These are phyloP conservation scores for Apocheima hispidaria DNA, from an alignment of 2,888 invertebrate species.

Conservation along the genomic window DNA sequence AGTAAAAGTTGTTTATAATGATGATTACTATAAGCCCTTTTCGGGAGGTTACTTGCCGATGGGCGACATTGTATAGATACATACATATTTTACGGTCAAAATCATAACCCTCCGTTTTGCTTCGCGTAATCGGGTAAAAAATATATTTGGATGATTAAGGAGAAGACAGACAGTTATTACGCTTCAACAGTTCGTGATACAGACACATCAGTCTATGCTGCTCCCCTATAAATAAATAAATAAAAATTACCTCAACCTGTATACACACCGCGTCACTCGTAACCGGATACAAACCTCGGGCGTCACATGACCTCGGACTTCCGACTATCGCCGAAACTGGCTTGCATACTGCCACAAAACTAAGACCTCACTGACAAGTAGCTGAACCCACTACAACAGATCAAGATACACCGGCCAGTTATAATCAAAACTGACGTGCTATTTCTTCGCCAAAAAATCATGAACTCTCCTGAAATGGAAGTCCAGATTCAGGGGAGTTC, in stretches of 20 bases:
- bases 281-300: slow-evolving; percentile 65
- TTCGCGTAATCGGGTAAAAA: too few species aligned
- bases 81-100: too few species aligned
- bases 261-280: slow-evolving; percentile 52
- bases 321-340: slow-evolving; percentile 65
- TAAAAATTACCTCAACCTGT: slow-evolving; percentile 43
- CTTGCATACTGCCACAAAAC: slow-evolving; percentile 54
- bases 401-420: slow-evolving; percentile 27
- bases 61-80: too few species aligned
- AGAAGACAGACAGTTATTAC: too few species aligned
- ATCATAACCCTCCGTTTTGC: too few species aligned
- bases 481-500: slow-evolving; percentile 31
- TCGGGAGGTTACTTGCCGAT: too few species aligned
- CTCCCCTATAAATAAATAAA: slow-evolving; percentile 34
- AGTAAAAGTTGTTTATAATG: too few species aligned
- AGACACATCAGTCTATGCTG: too few species aligned
- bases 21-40: too few species aligned
- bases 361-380: slow-evolving; percentile 32
- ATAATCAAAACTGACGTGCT: slow-evolving; percentile 38
- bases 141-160: too few species aligned
- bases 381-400: slow-evolving; percentile 11
- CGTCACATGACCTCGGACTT: slow-evolving; percentile 71
- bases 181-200: too few species aligned
- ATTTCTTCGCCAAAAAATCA: slow-evolving; percentile 29
- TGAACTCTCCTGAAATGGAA: slow-evolving; percentile 7